Evolutionary conservation across 1,140 invertebrate species (phyloP), one percentile per base, ranked within the genome.

Genomic region (Diorhabda carinulata): DNA sequence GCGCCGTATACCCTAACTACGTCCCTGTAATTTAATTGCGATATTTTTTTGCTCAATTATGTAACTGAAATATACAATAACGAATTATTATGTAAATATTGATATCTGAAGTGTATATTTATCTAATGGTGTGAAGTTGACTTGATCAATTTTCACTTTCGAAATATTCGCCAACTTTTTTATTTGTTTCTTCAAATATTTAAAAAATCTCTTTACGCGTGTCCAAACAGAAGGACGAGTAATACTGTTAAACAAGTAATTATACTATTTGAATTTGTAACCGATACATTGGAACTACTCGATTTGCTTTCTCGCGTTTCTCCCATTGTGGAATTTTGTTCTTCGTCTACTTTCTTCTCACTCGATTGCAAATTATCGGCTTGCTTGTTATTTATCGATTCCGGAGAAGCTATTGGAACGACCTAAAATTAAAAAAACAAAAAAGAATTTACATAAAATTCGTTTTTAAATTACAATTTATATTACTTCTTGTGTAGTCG

Each of bases 401-500:
- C 69, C 2, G 68, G 70, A 61, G 64, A 66, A 47, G 43, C 70
- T 44, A 65, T 68, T 45, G 68, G 74, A 61, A 58, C 70, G 47
- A 52, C 47, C 47, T 52, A 4, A 6, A 52, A 52, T n/a, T 25
- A 25, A 25, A 1, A 25, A 25, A 25, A 25, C 25, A 25, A 25
- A 25, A 25, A 25, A 25, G 25, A 25, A 25, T 1, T 25, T 25
- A 25, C 25, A 25, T 25, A 25, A 25, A 25, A 25, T 25, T 25
- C 25, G 25, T 25, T 25, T 25, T 25, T 25, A 25, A 25, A 25
- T 25, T 25, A 25, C 45, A 52, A 6, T 52, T 52, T 52, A 52
- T 4, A 73, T 76, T 2, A 81, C 80, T 43, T 84, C 77, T 69
- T 83, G 77, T 67, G 82, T 75, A 78, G 83, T 77, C n/a, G 73